Base-by-base conservation (phyloP, 2,113 vertebrate species). In the Anseranas semipalmata region DNA sequence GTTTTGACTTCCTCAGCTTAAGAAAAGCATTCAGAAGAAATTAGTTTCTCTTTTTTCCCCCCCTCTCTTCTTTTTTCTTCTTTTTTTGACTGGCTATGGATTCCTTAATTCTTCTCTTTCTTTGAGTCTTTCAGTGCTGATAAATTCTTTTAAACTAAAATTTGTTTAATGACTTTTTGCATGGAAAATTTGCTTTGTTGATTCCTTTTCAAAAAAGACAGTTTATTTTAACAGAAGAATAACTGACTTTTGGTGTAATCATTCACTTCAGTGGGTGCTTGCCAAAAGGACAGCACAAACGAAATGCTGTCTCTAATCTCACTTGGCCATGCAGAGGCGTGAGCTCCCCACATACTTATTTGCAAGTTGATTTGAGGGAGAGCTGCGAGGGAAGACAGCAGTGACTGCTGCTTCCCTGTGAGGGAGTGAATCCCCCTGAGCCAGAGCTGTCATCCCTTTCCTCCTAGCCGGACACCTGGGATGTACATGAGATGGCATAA, bases 71-170 rank as follows among this genome's bases (percentile, higher is more conserved):
- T 56, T 39, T 8, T 50, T 85, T 79, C 71, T 60, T 87, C 12
- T 77, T 63, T 79, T 82, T 92, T 48, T 63, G 68, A 67, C 84
- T 91, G 48, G 20, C 46, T 82, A 14, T 65, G 45, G 33, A 58
- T 91, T 88, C 27, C 52, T 35, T 93, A 85, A 68, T 90, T 93
- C 43, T 65, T 93, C 50, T 89, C 35, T 94, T 89, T 86, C 72
- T 92, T 94, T 84, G 48, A 91, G 84, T 93, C n/a, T 24, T 96
- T 92, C 56, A 85, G 67, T 76, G 53, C 52, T 90, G 70, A 95
- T 93, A 93, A 96, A 91, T 88, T 68, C 43, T 95, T 95, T 93
- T 91, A 90, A 95, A 96, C 39, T 77, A 35, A 94, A 91, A 95
- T 91, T 77, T 70, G 30, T 95, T 87, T 96, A 94, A 97, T 95